Evolutionary conservation across 1,140 invertebrate species (phyloP).

Genomic region (Tachypleus tridentatus): DNA sequence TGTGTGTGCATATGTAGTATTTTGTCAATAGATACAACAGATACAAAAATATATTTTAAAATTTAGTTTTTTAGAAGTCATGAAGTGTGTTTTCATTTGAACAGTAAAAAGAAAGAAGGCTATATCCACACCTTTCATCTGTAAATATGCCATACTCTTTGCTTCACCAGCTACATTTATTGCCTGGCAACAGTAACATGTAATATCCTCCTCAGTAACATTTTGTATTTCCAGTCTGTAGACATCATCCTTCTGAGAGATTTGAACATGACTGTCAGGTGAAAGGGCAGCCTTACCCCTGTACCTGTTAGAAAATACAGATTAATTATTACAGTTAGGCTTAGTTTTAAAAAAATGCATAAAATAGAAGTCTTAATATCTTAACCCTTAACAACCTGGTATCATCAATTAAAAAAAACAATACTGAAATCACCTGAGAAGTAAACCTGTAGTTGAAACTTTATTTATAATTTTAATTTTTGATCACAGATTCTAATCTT

Average conservation of each 20-base stretch:
- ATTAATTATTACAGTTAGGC: not conserved
- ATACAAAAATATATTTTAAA: too few species aligned
- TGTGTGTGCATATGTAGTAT: too few species aligned
- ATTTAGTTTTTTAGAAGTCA: too few species aligned
- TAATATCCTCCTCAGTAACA: conserved; percentile 43
- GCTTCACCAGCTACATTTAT: conserved; percentile 37
- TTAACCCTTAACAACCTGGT: too few species aligned
- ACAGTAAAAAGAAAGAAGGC: not conserved
- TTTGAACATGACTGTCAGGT: not conserved
- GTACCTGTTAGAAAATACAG: conserved; percentile 4
- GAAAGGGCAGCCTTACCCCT: conserved; percentile 9
- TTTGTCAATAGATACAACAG: too few species aligned
- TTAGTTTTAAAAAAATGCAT: not conserved
- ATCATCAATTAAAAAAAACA: too few species aligned
- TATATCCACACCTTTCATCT: not conserved
- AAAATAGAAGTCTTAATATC: too few species aligned
- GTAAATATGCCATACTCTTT: not conserved
- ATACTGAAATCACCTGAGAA: too few species aligned
- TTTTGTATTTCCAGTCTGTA: conserved; percentile 40
- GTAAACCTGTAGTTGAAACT: too few species aligned
- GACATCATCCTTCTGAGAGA: conserved; percentile 26
- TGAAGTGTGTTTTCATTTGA: not conserved
- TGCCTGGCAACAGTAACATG: conserved; percentile 44
- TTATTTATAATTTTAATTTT: too few species aligned
- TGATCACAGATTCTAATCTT: too few species aligned